Evolutionary conservation across 2,888 invertebrate species (phyloP).

Genomic region (Scelioninae gen. 1): DNA sequence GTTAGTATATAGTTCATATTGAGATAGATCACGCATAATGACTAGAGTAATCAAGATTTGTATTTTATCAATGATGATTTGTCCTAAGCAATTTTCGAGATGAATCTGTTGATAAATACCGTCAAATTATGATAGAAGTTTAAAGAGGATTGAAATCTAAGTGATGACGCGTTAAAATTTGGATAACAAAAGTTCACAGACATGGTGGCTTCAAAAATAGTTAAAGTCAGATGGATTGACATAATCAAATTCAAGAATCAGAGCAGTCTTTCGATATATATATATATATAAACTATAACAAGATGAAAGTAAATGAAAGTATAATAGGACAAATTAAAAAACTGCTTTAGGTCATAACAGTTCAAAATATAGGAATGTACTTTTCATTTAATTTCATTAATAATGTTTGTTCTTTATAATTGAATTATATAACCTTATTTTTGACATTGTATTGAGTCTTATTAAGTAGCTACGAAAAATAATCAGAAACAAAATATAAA

Average conservation of each 20-base stretch:
- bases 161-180: constrained; percentile 35
- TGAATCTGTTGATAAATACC: constrained; percentile 19
- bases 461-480: too few relatives aligned
- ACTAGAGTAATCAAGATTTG: background rate
- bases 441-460: too few relatives aligned
- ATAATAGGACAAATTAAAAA: background rate
- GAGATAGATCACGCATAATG: constrained; percentile 17
- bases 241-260: constrained; percentile 20
- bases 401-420: too few relatives aligned
- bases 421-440: too few relatives aligned
- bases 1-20: constrained; percentile 1
- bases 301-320: background rate
- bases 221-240: constrained; percentile 6
- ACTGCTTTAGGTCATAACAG: too few relatives aligned
- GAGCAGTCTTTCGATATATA: background rate
- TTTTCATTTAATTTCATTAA: too few relatives aligned
- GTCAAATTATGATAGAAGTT: background rate
- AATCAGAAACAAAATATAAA: too few relatives aligned
- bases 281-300: background rate
- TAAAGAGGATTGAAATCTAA: constrained; percentile 1
- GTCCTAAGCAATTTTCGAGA: constrained; percentile 19
- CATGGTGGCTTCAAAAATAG: background rate
- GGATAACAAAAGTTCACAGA: background rate
- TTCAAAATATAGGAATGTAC: too few relatives aligned
- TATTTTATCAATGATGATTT: constrained; percentile 10